Evolutionary conservation across 2,797 vertebrate genomes (phyloP), one percentile per base, ranked within the genome.

Genomic region (Catamblyrhynchus diadema): DNA sequence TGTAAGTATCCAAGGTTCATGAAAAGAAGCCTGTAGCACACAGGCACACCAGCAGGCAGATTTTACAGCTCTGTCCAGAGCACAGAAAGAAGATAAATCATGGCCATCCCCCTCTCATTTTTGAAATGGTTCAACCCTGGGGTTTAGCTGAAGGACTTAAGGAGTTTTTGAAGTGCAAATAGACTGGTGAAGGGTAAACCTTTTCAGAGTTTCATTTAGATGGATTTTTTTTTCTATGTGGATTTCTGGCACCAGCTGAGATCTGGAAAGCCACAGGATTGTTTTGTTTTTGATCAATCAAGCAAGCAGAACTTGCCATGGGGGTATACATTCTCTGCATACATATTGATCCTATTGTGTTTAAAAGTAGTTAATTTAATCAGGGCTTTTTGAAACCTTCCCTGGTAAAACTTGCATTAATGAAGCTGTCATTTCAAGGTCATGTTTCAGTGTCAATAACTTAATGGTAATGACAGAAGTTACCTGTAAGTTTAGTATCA

Each of bases 141-240:
- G 97, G 97, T 98, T 98, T 98, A 97, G 96, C 97, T 98, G 92
- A 97, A 97, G 98, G 97, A 97, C 96, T 98, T 97, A 93, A 81
- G 86, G 93, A 95, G 96, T 97, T 98, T 97, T 98, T 98, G 98
- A 98, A 98, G 98, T 98, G 97, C 98, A 98, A 98, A 98, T 98
- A 96, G 96, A 92, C 93, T 98, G 94, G 96, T 95, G 97, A 98
- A 98, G 97, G 96, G 96, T 97, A 97, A 98, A 98, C 95, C 96
- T 95, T 98, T 98, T 98, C 96, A 98, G 97, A 96, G 96, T 97
- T 98, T 97, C 96, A 97, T 97, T 98, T 97, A 98, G 98, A 98
- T 98, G 97, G 96, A 98, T 98, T 96, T 94, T 95, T 95, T 97
- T 94, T 89, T 86, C 96, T 97, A 37, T 97, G 97, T 97, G 95